A percentile compares a stretch with the other conserved stretches of the same genome.
phyloP scores from a whole-genome alignment of 2,113 vertebrate species.

The Aspiorhynchus laticeps region DNA sequence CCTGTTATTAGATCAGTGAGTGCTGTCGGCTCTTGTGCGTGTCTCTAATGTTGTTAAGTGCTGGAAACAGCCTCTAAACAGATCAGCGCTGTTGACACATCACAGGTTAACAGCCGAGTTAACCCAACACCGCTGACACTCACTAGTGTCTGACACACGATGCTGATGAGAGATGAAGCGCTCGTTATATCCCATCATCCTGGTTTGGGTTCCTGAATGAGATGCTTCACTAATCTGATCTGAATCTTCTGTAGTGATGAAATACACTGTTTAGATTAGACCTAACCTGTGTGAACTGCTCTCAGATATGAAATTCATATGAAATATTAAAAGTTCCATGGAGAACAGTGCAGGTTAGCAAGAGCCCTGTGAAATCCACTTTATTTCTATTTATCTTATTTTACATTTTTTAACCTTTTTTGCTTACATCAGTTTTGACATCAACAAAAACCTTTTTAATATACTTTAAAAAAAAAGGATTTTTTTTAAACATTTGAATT shows the following conservation, averaged over 20 bases:
- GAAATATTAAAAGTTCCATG: no score
- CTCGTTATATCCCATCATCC: background rate
- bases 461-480: no score
- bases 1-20: background rate
- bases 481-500: no score
- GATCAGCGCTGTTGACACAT: background rate
- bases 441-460: no score
- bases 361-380: no score
- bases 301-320: no score
- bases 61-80: background rate
- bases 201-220: background rate
- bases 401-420: no score
- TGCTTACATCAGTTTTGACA: no score
- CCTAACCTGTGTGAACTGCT: background rate
- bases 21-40: background rate
- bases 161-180: background rate
- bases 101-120: background rate
- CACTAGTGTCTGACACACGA: no score
- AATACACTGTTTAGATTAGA: no score
- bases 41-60: constrained; percentile 3
- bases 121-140: background rate
- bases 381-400: no score
- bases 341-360: no score
- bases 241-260: background rate
- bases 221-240: background rate